These are phyloP conservation scores for Cololabis saira DNA, from an alignment of 2,113 vertebrate genomes.

Conservation along the genomic window DNA sequence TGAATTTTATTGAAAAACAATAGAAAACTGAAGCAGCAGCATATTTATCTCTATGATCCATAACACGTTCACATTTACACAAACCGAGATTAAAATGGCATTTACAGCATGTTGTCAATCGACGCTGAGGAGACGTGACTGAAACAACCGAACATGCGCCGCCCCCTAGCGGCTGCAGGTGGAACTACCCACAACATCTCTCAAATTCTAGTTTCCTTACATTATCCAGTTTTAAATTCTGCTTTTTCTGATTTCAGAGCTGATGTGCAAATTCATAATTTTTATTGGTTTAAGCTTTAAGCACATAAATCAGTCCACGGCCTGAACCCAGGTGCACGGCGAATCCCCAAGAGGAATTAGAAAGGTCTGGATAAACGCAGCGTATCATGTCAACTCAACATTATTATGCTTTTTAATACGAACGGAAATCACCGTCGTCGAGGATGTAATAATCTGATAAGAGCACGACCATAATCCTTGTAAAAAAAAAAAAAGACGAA, in stretches of 20 bases:
- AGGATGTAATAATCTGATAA: too few relatives aligned
- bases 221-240: neutral
- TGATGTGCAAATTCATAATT: conserved; percentile 24
- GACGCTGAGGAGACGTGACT: conserved; percentile 9
- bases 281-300: conserved; percentile 4
- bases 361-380: neutral
- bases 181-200: conserved; percentile 23
- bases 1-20: conserved; percentile 78
- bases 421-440: too few relatives aligned
- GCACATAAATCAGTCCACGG: neutral
- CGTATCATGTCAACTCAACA: too few relatives aligned
- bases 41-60: conserved; percentile 55
- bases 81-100: conserved; percentile 60
- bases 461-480: too few relatives aligned
- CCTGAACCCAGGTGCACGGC: too few relatives aligned
- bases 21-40: conserved; percentile 77
- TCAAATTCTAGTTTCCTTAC: neutral
- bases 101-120: conserved; percentile 37
- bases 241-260: conserved; percentile 9
- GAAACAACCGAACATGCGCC: conserved; percentile 10
- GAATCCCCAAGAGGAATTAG: too few relatives aligned
- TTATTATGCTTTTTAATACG: too few relatives aligned
- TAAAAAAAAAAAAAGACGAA: too few relatives aligned
- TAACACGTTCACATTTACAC: conserved; percentile 61
- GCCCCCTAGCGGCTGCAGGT: conserved; percentile 45